Evolutionary conservation across 2,797 vertebrate species (phyloP), one percentile per base, ranked within the genome.

Genomic region (Sylvia borin): DNA sequence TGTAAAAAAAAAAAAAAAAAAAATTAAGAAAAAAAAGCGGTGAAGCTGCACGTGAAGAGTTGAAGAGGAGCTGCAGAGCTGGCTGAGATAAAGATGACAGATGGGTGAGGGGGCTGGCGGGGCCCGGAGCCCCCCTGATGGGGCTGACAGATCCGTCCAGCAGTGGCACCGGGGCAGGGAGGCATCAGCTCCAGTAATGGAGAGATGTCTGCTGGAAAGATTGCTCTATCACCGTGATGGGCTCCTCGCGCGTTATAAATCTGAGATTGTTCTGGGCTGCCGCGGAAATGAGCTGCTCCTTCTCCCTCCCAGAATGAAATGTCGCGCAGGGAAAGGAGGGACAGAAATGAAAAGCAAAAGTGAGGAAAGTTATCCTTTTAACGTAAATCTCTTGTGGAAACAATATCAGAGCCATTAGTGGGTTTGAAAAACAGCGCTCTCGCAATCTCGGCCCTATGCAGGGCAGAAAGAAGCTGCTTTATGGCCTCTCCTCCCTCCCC

Each of bases 121-220:
- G 90, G 85, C 88, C n/a, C 72, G 82, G 96, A 93, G 79, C 90
- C 80, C 78, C 94, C 82, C 79, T 81, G 68, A 83, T 92, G 94
- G 88, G 91, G 85, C 96, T 97, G 97, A 96, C 92, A 94, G 96
- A 98, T 98, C 96, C 50, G 97, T 96, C 96, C 97, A 42, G 87
- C 93, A 89, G 95, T 96, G 97, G 97, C 96, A 96, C 73, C 86
- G 32, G 95, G 96, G 96, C 96, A 97, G 95, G 93, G 92, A 94
- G 78, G 85, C 93, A 97, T 96, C 97, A 97, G 97, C 97, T 93
- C 96, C 92, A 64, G 97, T 98, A 98, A 98, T 98, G 97, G 97
- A 97, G 98, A 97, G 97, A 96, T 97, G 98, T 98, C 97, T 96
- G 96, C 96, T 95, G 98, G 97, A 98, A 97, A 98, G 98, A 98